These are phyloP conservation scores for Conopomorpha cramerella DNA, from an alignment of 1,140 invertebrate genomes.

Conservation along the genomic window DNA sequence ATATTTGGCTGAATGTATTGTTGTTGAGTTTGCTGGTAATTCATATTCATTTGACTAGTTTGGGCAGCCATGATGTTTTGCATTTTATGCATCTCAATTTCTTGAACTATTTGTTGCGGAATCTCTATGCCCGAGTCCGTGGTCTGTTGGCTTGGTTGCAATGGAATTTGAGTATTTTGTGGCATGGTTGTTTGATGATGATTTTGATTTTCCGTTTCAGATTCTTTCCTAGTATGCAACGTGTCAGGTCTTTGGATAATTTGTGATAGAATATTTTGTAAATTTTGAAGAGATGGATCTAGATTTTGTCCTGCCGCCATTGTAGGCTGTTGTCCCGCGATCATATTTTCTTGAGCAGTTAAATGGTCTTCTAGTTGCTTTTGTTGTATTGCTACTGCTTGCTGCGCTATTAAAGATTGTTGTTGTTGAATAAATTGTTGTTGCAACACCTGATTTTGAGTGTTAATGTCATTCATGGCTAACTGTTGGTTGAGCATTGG, in stretches of 20 bases:
- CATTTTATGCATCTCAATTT: slow-evolving; percentile 36
- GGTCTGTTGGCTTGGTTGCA: slow-evolving; percentile 16
- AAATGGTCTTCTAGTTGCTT: slow-evolving; percentile 13
- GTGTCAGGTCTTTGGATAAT: slow-evolving; percentile 49
- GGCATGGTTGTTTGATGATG: slow-evolving; percentile 20
- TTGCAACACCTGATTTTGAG: slow-evolving; percentile 42
- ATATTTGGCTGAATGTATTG: slow-evolving; percentile 34
- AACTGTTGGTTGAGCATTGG: slow-evolving; percentile 25
- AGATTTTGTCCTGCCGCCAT: slow-evolving; percentile 28
- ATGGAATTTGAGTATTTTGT: slow-evolving; percentile 22
- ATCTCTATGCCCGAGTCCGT: slow-evolving; percentile 14
- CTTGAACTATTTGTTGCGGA: slow-evolving; percentile 26
- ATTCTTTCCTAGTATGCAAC: slow-evolving; percentile 38
- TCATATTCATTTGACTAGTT: slow-evolving; percentile 40
- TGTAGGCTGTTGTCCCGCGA: too few relatives aligned
- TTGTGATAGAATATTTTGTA: slow-evolving; percentile 49
- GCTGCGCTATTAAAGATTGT: slow-evolving; percentile 46
- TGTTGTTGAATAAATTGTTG: slow-evolving; percentile 50
- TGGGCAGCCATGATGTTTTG: slow-evolving; percentile 36
- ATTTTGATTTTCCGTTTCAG: slow-evolving; percentile 39
- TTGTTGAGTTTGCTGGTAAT: slow-evolving; percentile 22
- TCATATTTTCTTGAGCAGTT: background rate
- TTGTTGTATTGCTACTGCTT: slow-evolving; percentile 50
- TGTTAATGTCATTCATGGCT: slow-evolving; percentile 38
- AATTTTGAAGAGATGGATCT: slow-evolving; percentile 50